Percentiles rank a stretch among this genome's conserved stretches.
These are phyloP conservation scores for Sinotaia quadrata DNA, from an alignment of 2,888 invertebrate genomes.

Conservation along the genomic window DNA sequence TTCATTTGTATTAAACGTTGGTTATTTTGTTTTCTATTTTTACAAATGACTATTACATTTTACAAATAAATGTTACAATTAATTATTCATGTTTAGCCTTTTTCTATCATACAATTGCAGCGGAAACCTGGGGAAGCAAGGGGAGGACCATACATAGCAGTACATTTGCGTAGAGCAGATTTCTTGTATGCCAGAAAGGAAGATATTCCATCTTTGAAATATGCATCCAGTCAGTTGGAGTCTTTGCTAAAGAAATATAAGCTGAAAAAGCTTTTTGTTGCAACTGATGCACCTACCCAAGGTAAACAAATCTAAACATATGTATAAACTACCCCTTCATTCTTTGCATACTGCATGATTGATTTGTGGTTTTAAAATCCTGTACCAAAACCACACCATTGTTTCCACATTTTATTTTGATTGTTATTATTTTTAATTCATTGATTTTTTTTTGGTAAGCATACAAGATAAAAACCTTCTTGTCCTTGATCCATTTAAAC, in stretches of 20 bases:
- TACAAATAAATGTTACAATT: too few species aligned
- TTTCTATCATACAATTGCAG: slow-evolving; percentile 37
- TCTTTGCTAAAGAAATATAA: slow-evolving; percentile 76
- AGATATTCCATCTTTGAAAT: slow-evolving; percentile 84
- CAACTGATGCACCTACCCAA: slow-evolving; percentile 83
- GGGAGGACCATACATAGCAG: slow-evolving; percentile 82
- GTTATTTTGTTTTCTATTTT: too few species aligned
- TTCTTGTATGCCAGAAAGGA: slow-evolving; percentile 83
- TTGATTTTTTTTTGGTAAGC: too few species aligned
- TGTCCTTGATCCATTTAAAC: too few species aligned
- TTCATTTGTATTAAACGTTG: too few species aligned
- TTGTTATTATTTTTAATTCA: too few species aligned
- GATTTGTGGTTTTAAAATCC: background rate
- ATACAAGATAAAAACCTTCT: too few species aligned
- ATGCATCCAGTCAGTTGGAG: slow-evolving; percentile 84
- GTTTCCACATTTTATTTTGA: too few species aligned
- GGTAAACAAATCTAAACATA: slow-evolving; percentile 14
- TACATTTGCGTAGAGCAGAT: slow-evolving; percentile 91
- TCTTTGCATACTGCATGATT: background rate
- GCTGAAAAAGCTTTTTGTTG: slow-evolving; percentile 82
- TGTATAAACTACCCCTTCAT: background rate
- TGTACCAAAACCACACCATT: too few species aligned
- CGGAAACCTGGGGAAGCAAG: slow-evolving; percentile 67
- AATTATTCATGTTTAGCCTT: too few species aligned
- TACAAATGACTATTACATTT: too few species aligned